These are phyloP conservation scores for Anaspis maculata DNA, from an alignment of 2,888 invertebrate species.

Conservation along the genomic window DNA sequence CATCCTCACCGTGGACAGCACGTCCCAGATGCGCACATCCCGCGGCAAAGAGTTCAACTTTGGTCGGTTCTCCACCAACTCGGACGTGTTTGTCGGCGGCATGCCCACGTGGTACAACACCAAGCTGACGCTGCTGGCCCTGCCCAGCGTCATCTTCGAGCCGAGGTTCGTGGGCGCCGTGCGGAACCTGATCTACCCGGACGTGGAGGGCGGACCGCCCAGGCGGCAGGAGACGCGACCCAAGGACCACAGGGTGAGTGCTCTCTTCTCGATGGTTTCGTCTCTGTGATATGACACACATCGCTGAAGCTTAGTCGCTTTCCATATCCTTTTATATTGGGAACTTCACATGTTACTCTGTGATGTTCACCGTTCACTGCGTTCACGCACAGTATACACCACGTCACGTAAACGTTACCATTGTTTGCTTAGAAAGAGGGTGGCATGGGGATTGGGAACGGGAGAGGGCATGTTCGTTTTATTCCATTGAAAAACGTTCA, in stretches of 20 bases:
- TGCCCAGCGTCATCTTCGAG: slow-evolving; percentile 89
- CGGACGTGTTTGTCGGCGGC: slow-evolving; percentile 94
- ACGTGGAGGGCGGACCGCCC: slow-evolving; percentile 68
- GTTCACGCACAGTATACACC: too few species aligned
- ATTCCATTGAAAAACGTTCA: too few species aligned
- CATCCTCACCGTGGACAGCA: slow-evolving; percentile 78
- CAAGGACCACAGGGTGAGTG: slow-evolving; percentile 66
- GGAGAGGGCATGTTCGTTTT: too few species aligned
- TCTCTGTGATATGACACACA: background rate
- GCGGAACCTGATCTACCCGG: slow-evolving; percentile 84
- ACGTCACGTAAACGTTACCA: too few species aligned
- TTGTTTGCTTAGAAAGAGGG: too few species aligned
- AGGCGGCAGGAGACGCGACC: slow-evolving; percentile 79
- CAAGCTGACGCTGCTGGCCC: slow-evolving; percentile 73
- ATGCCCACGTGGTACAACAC: slow-evolving; percentile 89
- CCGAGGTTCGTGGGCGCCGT: slow-evolving; percentile 86
- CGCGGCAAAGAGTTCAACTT: slow-evolving; percentile 84
- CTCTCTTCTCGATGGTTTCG: background rate
- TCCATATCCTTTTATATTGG: too few species aligned
- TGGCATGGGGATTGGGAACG: too few species aligned
- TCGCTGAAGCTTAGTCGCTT: too few species aligned
- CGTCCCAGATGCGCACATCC: slow-evolving; percentile 67
- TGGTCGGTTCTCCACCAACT: slow-evolving; percentile 79
- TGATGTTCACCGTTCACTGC: too few species aligned
- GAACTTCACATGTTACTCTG: too few species aligned